A percentile compares a stretch with the other conserved stretches of the same genome.
Evolutionary conservation across 2,888 invertebrate genomes (phyloP).

Genomic region (Campopleginae sp.): DNA sequence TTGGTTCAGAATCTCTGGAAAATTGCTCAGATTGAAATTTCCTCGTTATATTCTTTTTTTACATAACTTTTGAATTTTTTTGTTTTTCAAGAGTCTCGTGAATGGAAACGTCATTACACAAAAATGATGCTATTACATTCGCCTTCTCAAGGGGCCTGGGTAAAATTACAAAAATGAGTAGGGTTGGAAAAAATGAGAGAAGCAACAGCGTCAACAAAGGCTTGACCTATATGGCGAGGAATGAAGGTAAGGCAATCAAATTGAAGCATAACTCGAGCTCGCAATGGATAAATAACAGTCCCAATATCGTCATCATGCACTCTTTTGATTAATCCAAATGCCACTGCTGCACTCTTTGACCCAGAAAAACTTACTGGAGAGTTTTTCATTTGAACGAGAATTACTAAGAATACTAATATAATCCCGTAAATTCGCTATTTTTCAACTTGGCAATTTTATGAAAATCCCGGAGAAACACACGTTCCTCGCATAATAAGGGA

Average conservation of each 20-base stretch:
- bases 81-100: not conserved
- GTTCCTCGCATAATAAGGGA: not conserved
- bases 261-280: slow-evolving; percentile 59
- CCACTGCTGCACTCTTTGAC: slow-evolving; percentile 9
- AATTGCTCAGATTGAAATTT: too few relatives aligned
- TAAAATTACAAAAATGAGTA: not conserved
- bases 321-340: slow-evolving; percentile 39
- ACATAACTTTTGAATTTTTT: not conserved
- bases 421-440: not conserved
- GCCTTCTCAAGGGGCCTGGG: not conserved
- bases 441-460: not conserved
- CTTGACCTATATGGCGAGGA: slow-evolving; percentile 14
- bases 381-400: not conserved
- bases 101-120: not conserved
- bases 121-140: not conserved
- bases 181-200: not conserved
- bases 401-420: not conserved
- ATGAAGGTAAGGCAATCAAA: slow-evolving; percentile 26
- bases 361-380: not conserved
- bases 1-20: too few relatives aligned
- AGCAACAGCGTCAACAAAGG: not conserved
- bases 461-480: not conserved
- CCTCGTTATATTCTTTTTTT: not conserved
- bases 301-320: slow-evolving; percentile 12
- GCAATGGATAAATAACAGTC: slow-evolving; percentile 11